phyloP scores from a whole-genome alignment of 2,888 invertebrate genomes.

The Mamestra brassicae region DNA sequence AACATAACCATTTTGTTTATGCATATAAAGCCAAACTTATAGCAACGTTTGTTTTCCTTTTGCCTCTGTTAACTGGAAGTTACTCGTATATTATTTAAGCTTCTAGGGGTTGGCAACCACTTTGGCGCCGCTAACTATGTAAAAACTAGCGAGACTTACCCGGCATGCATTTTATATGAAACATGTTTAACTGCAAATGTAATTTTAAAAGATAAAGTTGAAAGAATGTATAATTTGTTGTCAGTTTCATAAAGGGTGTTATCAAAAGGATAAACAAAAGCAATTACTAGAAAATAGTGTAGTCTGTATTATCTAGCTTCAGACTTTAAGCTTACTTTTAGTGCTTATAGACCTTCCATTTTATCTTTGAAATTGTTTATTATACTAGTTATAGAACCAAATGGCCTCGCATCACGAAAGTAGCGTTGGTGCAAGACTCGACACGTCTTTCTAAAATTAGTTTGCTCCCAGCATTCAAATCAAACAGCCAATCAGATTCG shows the following conservation, averaged over 20 bases:
- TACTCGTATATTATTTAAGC: conserved; percentile 57
- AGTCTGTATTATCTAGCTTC: background rate
- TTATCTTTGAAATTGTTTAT: background rate
- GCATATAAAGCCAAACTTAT: conserved; percentile 42
- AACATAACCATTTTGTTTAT: conserved; percentile 15
- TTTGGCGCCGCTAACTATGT: conserved; percentile 49
- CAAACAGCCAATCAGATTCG: background rate
- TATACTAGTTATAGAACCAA: background rate
- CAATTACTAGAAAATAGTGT: background rate
- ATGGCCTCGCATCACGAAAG: background rate
- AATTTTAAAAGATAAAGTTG: conserved; percentile 13
- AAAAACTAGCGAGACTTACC: conserved; percentile 48
- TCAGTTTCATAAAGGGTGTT: background rate
- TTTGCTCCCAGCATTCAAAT: too few species aligned
- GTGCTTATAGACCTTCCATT: background rate
- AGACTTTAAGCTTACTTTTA: background rate
- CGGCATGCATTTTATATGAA: conserved; percentile 38
- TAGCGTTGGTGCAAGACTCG: too few species aligned
- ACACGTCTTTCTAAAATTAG: too few species aligned
- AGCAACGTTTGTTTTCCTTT: conserved; percentile 45
- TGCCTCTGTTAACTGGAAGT: conserved; percentile 46
- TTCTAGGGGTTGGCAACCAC: conserved; percentile 52
- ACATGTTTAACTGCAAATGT: conserved; percentile 34
- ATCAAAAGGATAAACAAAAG: background rate
- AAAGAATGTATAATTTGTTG: conserved; percentile 8